These are phyloP conservation scores for Uropetala carovei DNA, from an alignment of 2,888 invertebrate genomes.

Conservation along the genomic window DNA sequence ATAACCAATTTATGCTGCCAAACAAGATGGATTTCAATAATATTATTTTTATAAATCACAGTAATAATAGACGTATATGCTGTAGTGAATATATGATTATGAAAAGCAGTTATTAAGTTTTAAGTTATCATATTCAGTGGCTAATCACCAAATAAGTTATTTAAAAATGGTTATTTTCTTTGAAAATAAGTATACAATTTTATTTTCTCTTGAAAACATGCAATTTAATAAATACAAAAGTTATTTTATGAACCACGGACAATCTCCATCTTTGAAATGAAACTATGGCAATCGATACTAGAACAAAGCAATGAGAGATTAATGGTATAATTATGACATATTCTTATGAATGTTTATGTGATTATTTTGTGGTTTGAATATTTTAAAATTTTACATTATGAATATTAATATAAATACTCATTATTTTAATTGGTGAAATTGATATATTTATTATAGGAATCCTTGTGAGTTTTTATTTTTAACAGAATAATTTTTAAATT, in stretches of 20 bases:
- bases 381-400: slow-evolving; percentile 1
- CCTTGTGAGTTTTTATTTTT: neutral
- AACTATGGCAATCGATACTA: neutral
- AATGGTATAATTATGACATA: too few relatives aligned
- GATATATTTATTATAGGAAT: neutral
- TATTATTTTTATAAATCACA: slow-evolving; percentile 62
- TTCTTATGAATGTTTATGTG: neutral
- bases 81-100: neutral
- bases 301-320: too few relatives aligned
- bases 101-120: slow-evolving; percentile 14
- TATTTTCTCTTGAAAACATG: neutral
- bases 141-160: neutral
- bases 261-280: slow-evolving; percentile 7
- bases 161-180: slow-evolving; percentile 11
- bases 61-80: slow-evolving; percentile 25
- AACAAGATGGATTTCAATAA: slow-evolving; percentile 38
- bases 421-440: neutral
- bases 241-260: slow-evolving; percentile 34
- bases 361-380: neutral
- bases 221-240: neutral
- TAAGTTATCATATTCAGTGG: neutral
- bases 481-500: neutral
- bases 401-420: slow-evolving; percentile 22
- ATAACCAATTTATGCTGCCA: slow-evolving; percentile 53
- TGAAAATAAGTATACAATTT: slow-evolving; percentile 21